Conservation (phyloP, 2,888 invertebrate genomes). For the Tinea semifulvella region DNA sequence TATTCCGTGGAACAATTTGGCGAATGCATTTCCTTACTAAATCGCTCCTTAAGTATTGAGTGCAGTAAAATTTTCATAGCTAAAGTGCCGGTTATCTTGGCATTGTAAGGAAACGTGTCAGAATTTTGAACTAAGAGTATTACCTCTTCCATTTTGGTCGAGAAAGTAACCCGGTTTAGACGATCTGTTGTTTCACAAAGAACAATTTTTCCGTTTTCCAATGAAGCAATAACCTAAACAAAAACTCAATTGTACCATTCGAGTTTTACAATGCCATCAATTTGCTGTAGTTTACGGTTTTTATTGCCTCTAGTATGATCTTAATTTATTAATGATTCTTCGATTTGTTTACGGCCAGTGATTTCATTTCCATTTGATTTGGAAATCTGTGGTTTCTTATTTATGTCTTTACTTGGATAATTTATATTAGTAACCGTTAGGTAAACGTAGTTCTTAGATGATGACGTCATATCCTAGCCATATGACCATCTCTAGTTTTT, state of each 20-base stretch:
- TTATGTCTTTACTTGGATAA: no score
- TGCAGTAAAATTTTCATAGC: constrained; percentile 49
- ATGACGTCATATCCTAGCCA: no score
- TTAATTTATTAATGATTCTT: constrained; percentile 1
- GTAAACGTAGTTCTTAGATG: no score
- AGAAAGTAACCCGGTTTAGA: constrained; percentile 6
- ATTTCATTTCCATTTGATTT: constrained; percentile 2
- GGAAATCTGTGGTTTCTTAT: no score
- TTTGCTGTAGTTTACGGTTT: constrained; percentile 4
- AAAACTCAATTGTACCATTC: neutral
- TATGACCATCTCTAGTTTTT: no score
- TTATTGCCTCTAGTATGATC: constrained; percentile 8
- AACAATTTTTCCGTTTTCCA: neutral
- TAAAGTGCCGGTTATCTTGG: constrained; percentile 39
- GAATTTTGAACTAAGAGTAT: neutral
- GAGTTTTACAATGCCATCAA: constrained; percentile 9
- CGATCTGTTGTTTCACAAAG: constrained; percentile 5
- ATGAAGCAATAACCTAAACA: constrained; percentile 5
- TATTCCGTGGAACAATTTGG: constrained; percentile 30
- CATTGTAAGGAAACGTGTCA: constrained; percentile 33
- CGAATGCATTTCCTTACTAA: constrained; percentile 42
- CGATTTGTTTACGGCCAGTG: constrained; percentile 1
- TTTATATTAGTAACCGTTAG: no score
- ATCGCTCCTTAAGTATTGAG: constrained; percentile 44
- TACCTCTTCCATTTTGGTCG: constrained; percentile 3